Evolutionary conservation across 2,113 vertebrate genomes (phyloP).

Genomic region (Python bivittatus): DNA sequence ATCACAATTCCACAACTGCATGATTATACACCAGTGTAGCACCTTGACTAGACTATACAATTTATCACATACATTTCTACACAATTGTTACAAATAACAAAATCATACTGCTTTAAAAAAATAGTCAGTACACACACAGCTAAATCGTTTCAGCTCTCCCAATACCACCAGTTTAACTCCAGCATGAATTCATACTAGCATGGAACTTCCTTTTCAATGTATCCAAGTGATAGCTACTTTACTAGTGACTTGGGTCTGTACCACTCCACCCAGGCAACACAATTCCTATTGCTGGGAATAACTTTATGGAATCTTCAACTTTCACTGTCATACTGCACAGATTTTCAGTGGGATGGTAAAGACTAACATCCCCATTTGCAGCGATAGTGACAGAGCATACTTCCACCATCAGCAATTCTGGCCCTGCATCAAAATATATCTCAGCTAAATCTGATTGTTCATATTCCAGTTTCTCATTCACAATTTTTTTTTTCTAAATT

Average conservation of each 20-base stretch:
- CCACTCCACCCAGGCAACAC: not conserved
- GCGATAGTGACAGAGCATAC: not conserved
- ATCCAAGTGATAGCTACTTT: not conserved
- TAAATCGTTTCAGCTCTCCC: conserved; percentile 14
- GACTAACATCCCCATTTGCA: not conserved
- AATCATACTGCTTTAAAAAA: conserved; percentile 23
- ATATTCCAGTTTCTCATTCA: conserved; percentile 39
- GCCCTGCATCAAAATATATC: conserved; percentile 41
- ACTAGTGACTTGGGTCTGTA: not conserved
- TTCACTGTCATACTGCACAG: not conserved
- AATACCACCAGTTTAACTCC: conserved; percentile 32
- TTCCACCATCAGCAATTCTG: conserved; percentile 20
- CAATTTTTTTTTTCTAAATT: conserved; percentile 40
- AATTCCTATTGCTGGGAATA: not conserved
- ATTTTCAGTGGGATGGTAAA: not conserved
- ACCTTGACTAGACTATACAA: not conserved
- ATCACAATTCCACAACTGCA: not conserved
- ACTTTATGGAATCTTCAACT: not conserved
- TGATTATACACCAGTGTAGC: conserved; percentile 12
- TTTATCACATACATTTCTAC: not conserved
- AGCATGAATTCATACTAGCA: conserved; percentile 43
- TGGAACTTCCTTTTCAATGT: conserved; percentile 27
- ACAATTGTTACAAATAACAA: conserved; percentile 8
- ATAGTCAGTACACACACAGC: conserved; percentile 21
- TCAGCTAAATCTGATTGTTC: conserved; percentile 11